Evolutionary conservation across 37 sponge, comb jelly and placozoan genomes (phyloP), one percentile per base, ranked within the genome.

Genomic region (Crambe crambe): DNA sequence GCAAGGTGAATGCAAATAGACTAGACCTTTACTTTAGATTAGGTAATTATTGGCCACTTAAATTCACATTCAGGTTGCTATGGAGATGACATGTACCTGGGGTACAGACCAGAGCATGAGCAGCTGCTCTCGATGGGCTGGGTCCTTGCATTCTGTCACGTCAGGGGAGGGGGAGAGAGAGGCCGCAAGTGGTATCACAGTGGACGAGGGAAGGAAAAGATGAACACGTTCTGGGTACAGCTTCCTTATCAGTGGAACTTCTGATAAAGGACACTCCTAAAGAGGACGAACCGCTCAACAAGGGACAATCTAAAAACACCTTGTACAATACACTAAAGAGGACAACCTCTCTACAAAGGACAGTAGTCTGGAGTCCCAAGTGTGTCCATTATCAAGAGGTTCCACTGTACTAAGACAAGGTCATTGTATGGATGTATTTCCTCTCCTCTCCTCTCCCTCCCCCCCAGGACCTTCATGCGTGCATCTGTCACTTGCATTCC

Each of bases 61-160:
- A n/a, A n/a, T n/a, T n/a, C n/a, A n/a, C n/a, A n/a, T 34, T 79
- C 37, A 64, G 89, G 89, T 77, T 84, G 43, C 47, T 68, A 89
- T 75, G 89, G 85, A 25, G 68, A 71, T 42, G 23, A 35, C n/a
- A 1, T 83, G 12, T 32, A n/a, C 51, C 58, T 41, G 70, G 67
- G 59, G 8, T 89, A 76, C 68, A 23, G 68, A 30, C 68, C 66
- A 0, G 35, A 61, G 37, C 31, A 41, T 9, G 30, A 86, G 1
- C 69, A 67, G 37, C 71, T 89, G 37, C 73, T 89, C 73, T 63
- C 40, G 21, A 60, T 61, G 40, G 84, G 84, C 1, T 89, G 89
- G 89, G 56, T 83, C 31, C 71, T 88, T 23, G 89, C 89, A 3
- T 89, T 36, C 79, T 89, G 89, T 37, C 89, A 89, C 36, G 78